Conservation (phyloP, 2,888 invertebrate species). For the Buathra laborator region DNA sequence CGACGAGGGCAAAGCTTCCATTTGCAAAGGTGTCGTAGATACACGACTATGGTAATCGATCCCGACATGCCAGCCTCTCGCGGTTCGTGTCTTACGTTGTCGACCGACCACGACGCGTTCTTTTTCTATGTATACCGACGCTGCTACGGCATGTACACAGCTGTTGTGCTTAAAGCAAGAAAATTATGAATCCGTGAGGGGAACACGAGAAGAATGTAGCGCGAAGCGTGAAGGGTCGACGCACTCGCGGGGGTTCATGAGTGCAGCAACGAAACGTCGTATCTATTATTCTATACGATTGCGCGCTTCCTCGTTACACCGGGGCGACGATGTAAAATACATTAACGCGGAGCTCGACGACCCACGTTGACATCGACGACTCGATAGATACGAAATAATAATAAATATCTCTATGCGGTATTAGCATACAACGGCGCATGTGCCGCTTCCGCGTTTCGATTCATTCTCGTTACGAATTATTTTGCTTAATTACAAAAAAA, state of each 20-base stretch:
- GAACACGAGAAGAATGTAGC: slow-evolving; percentile 62
- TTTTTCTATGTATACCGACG: slow-evolving; percentile 10
- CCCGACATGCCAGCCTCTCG: slow-evolving; percentile 59
- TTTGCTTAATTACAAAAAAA: not conserved
- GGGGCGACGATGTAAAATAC: slow-evolving; percentile 14
- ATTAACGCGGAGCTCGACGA: not conserved
- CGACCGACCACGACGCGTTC: slow-evolving; percentile 36
- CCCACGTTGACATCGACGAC: not conserved
- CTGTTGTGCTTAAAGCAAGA: slow-evolving; percentile 49
- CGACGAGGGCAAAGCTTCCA: slow-evolving; percentile 28
- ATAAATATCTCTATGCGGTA: not conserved
- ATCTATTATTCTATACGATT: slow-evolving; percentile 48
- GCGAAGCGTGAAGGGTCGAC: slow-evolving; percentile 70
- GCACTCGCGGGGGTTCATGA: slow-evolving; percentile 66
- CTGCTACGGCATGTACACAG: slow-evolving; percentile 2
- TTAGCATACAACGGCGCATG: not conserved
- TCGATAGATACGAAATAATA: not conserved
- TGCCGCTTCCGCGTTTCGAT: not conserved
- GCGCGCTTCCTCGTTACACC: slow-evolving; percentile 58
- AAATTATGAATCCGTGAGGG: slow-evolving; percentile 57
- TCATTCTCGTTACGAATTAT: not conserved
- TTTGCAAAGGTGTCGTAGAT: slow-evolving; percentile 50
- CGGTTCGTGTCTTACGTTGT: slow-evolving; percentile 49
- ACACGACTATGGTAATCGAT: slow-evolving; percentile 65
- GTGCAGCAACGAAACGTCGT: slow-evolving; percentile 48